Evolutionary conservation across 1,140 invertebrate species (phyloP), one percentile per base, ranked within the genome.

Genomic region (Chionoecetes opilio): DNA sequence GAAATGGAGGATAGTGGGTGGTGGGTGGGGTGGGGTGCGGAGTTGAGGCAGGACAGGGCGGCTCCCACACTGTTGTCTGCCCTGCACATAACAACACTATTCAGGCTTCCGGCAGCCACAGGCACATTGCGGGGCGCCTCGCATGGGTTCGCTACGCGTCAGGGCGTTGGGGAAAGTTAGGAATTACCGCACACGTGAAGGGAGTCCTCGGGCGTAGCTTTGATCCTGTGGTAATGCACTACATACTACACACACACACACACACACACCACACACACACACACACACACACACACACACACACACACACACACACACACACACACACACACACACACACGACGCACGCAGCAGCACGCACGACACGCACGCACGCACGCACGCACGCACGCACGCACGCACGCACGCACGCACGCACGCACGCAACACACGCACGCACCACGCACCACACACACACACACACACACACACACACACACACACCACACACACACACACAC

Each of bases 251-350:
- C 63, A 75, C 63, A n/a, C 63, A 75, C 8, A 75, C 63, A n/a
- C 63, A 75, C 26, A 75, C 63, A 75, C 41, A 46, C 41, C 41
- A 46, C 41, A 46, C 41, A 46, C 41, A 46, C 41, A 46, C 82
- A 84, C 26, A 89, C 87, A 9, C 11, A 46, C 86, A 17, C 3
- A 0, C 2, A 86, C 84, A 86, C 84, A 34, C 84, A 84, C 82
- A 84, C 82, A 84, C 82, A 84, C 82, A 84, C 82, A 84, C 82
- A 84, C 82, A 84, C 82, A 84, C 82, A 84, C 82, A 84, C 82
- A 84, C 82, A 84, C 9, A 86, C 29, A 86, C 84, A 86, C 41
- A 46, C n/a, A n/a, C n/a, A n/a, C n/a, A n/a, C n/a, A n/a, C n/a
- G n/a, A n/a, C 38, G 29, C 88, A n/a, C 38, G 31, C n/a, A 53